These are phyloP conservation scores for Acomys russatus DNA, from an alignment of 2,797 vertebrate species.

Conservation along the genomic window DNA sequence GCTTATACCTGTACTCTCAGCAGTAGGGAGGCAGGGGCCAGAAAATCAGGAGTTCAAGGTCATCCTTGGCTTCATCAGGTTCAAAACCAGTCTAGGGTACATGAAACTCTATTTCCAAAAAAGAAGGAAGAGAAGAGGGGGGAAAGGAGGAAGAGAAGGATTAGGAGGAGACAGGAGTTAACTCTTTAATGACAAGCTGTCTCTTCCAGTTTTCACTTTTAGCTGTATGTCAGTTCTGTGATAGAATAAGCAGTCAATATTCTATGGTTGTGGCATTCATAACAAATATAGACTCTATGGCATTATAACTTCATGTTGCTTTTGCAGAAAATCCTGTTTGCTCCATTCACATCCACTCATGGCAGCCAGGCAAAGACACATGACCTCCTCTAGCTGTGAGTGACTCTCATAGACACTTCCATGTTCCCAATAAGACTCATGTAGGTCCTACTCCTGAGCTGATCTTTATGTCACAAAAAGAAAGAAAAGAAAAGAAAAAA, in stretches of 20 bases:
- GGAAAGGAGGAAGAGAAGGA: neutral
- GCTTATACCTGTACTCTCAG: neutral
- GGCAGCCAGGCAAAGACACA: neutral
- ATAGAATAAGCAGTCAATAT: neutral
- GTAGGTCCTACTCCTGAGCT: neutral
- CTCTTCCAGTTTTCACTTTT: neutral
- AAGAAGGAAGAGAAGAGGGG: neutral
- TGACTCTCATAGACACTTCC: neutral
- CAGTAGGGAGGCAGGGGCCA: neutral
- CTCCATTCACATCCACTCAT: neutral
- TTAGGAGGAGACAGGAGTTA: neutral
- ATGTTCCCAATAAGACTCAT: conserved; percentile 9
- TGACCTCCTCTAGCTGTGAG: neutral
- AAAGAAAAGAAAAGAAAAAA: neutral
- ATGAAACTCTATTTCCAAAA: neutral
- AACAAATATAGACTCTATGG: neutral
- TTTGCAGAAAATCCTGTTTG: neutral
- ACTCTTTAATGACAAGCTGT: neutral
- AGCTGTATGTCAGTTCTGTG: neutral
- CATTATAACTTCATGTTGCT: conserved; percentile 13
- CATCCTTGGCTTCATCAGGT: neutral
- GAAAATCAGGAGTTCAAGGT: neutral
- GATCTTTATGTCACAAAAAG: neutral
- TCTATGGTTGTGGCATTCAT: neutral
- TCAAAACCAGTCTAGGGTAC: neutral